phyloP scores from a whole-genome alignment of 2,888 invertebrate species.

The Eristalis pertinax region DNA sequence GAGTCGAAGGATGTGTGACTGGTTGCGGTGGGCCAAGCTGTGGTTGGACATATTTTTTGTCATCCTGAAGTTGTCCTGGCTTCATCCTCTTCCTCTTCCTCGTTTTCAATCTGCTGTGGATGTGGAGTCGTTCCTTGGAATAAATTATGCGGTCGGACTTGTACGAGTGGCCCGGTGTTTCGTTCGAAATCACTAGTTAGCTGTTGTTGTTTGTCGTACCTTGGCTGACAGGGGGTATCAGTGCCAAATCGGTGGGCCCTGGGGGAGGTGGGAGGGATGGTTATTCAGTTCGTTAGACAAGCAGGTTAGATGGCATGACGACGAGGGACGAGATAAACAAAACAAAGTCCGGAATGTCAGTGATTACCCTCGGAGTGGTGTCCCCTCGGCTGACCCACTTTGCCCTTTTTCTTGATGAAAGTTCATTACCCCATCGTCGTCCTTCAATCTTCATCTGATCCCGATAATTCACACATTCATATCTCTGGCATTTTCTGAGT shows the following conservation, averaged over 20 bases:
- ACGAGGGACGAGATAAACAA: not conserved
- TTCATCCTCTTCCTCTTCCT: not conserved
- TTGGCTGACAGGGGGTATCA: slow-evolving; percentile 3
- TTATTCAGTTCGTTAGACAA: slow-evolving; percentile 19
- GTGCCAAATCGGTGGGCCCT: slow-evolving; percentile 12
- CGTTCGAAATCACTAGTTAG: slow-evolving; percentile 35
- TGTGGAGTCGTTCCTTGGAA: slow-evolving; percentile 23
- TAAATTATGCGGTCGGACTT: slow-evolving; percentile 44
- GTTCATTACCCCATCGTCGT: slow-evolving; percentile 1
- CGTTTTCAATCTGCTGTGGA: slow-evolving; percentile 20
- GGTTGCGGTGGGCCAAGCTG: slow-evolving; percentile 15
- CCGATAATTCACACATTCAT: not conserved
- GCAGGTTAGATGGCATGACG: not conserved
- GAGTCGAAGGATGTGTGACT: not conserved
- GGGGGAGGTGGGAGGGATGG: not conserved
- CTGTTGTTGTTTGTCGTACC: slow-evolving; percentile 1
- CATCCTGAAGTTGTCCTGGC: not conserved
- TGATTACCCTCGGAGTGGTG: not conserved
- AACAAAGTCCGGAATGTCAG: not conserved
- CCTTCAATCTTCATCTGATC: not conserved
- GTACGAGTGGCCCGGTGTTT: slow-evolving; percentile 7
- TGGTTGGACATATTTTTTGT: slow-evolving; percentile 45
- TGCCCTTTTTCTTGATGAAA: not conserved
- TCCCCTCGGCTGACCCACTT: slow-evolving; percentile 16
- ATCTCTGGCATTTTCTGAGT: not conserved